Conservation (phyloP, 2,888 invertebrate genomes). For the Anoplius nigerrimus region DNA sequence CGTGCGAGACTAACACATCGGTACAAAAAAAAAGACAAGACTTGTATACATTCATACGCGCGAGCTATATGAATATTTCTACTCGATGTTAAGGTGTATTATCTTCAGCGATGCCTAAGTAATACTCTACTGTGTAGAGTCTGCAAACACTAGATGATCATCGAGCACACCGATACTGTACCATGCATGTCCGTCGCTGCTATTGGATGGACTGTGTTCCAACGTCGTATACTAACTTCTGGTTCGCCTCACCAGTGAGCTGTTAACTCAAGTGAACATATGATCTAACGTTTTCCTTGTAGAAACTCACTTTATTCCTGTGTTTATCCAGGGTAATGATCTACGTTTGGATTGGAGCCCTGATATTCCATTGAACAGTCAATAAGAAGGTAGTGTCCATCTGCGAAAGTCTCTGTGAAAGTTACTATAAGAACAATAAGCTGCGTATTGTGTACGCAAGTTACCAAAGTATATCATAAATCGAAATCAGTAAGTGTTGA, state of each 20-base stretch:
- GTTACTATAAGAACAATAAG: constrained; percentile 58
- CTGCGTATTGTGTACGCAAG: constrained; percentile 59
- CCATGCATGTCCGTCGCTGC: constrained; percentile 55
- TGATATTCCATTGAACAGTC: constrained; percentile 58
- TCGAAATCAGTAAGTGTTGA: constrained; percentile 53
- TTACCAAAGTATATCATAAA: constrained; percentile 62
- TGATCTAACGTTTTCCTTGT: constrained; percentile 40
- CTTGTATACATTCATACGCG: constrained; percentile 64
- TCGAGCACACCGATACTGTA: constrained; percentile 51
- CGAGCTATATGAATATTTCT: constrained; percentile 57
- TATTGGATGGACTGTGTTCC: constrained; percentile 50
- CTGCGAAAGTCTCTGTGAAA: constrained; percentile 59
- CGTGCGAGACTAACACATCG: constrained; percentile 59
- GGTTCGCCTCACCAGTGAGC: constrained; percentile 45
- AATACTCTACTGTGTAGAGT: constrained; percentile 68
- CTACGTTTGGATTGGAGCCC: constrained; percentile 58
- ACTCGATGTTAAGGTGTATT: constrained; percentile 58
- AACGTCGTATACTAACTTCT: constrained; percentile 47
- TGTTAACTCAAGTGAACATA: constrained; percentile 41
- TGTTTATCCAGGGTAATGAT: constrained; percentile 55
- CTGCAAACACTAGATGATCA: constrained; percentile 52
- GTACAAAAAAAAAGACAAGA: constrained; percentile 65
- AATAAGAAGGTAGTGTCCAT: constrained; percentile 53
- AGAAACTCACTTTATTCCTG: constrained; percentile 49
- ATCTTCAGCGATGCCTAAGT: constrained; percentile 63